Evolutionary conservation across 2,113 vertebrate genomes (phyloP).

Genomic region (Chaetorhynchus papuensis): DNA sequence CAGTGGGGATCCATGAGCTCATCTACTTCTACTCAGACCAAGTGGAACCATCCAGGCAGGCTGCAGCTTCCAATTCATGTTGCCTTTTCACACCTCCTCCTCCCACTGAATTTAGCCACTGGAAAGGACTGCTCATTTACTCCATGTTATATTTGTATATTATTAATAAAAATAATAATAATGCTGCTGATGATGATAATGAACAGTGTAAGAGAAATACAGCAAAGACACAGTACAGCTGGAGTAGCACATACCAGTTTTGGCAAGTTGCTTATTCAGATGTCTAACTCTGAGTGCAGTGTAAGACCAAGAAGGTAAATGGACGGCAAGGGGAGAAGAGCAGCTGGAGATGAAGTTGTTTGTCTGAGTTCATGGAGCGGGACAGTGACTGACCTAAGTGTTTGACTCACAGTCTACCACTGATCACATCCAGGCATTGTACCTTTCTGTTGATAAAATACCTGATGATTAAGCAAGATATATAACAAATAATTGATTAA

Average conservation of each 20-base stretch:
- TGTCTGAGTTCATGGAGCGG: not conserved
- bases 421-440: not conserved
- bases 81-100: not conserved
- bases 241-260: not conserved
- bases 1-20: not conserved
- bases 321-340: not conserved
- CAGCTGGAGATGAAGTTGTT: not conserved
- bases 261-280: not conserved
- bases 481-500: not conserved
- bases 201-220: not conserved
- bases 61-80: not conserved
- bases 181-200: not conserved
- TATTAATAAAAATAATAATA: not conserved
- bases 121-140: not conserved
- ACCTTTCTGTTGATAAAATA: not conserved
- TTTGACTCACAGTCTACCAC: not conserved
- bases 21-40: not conserved
- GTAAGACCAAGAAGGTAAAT: not conserved
- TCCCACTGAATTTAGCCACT: not conserved
- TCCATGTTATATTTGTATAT: not conserved
- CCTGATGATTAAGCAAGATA: not conserved
- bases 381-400: not conserved
- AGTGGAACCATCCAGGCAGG: not conserved
- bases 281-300: not conserved
- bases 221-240: not conserved